A percentile compares a stretch with the other conserved stretches of the same genome.
Evolutionary conservation across 2,113 vertebrate genomes (phyloP).

Genomic region (Melanocharis versteri): DNA sequence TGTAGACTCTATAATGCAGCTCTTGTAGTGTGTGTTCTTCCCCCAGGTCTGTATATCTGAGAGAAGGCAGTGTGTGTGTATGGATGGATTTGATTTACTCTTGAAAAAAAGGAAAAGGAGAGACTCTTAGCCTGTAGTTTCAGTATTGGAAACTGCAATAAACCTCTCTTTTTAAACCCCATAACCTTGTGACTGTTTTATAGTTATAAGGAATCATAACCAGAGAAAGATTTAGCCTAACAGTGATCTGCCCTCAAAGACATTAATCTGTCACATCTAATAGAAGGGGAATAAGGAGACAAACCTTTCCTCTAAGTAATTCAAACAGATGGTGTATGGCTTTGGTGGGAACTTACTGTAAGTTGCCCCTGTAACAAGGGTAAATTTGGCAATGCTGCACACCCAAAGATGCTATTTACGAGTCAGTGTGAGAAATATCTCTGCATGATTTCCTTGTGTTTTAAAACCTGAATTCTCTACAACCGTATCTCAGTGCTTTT

Average conservation of each 20-base stretch:
- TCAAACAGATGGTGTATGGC: neutral
- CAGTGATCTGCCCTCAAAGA: conserved; percentile 47
- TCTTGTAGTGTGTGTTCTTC: neutral
- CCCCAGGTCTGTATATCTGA: neutral
- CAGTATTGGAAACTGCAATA: conserved; percentile 32
- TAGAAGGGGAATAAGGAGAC: conserved; percentile 21
- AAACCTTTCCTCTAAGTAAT: neutral
- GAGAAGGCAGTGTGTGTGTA: neutral
- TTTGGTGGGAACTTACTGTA: neutral
- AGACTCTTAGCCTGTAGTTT: neutral
- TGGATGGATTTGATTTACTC: conserved; percentile 32
- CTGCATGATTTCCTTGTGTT: neutral
- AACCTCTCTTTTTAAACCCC: conserved; percentile 44
- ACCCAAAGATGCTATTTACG: neutral
- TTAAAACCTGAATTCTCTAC: neutral
- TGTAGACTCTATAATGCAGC: neutral
- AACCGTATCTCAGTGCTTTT: neutral
- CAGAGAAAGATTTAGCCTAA: conserved; percentile 40
- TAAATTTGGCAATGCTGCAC: neutral
- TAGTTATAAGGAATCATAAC: conserved; percentile 54
- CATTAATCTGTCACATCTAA: conserved; percentile 49
- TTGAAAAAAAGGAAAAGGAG: neutral
- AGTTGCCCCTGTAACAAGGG: neutral
- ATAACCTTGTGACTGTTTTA: conserved; percentile 58
- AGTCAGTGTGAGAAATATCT: neutral